Base-by-base conservation (phyloP, 2,888 invertebrate species). In the Cephus sareptanus region DNA sequence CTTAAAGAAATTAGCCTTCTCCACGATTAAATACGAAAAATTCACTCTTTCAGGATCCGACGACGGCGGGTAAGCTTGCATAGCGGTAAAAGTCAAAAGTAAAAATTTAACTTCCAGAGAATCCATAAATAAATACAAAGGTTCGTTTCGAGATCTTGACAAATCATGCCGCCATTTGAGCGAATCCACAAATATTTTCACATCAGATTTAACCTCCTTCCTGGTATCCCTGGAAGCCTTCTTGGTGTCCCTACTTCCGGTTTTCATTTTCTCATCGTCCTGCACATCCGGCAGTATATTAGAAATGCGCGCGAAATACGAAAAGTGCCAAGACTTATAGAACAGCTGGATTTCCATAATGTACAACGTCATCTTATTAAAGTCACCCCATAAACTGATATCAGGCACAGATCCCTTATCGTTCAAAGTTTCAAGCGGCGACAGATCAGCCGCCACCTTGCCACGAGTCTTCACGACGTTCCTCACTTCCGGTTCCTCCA, bases 51-150 rank as follows among this genome's bases (percentile, higher is more conserved):
- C 11, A 0, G 9, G 40, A 23, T 11, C 12, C 40, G 33, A 4
- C 37, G n/a, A 13, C 11, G 76, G 70, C 33, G 11, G 56, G 3
- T 12, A 56, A 4, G 71, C 33, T 31, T 71, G 69, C 74, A 80
- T 74, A 12, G 80, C 77, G 31, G 83, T 81, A 70, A 86, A 82
- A 73, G 79, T 81, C 12, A 89, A 73, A 1, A 88, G 78, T 37
- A 87, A 83, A 37, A 88, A 87, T 76, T 85, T 88, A 0, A 77
- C 69, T 0, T 84, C 80, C 9, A 80, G 0, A 0, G 88, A 89
- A 75, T 88, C 88, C 68, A 82, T 80, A 69, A 89, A 83, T 1
- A 88, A 75, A 75, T 89, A 89, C 13, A 89, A 34, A 1, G 86
- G 84, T 40, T 87, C 86, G 81, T 86, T 84, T 75, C 81, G 83